Base-by-base conservation (phyloP, 2,797 vertebrate genomes). In the Aldrovandia affinis region DNA sequence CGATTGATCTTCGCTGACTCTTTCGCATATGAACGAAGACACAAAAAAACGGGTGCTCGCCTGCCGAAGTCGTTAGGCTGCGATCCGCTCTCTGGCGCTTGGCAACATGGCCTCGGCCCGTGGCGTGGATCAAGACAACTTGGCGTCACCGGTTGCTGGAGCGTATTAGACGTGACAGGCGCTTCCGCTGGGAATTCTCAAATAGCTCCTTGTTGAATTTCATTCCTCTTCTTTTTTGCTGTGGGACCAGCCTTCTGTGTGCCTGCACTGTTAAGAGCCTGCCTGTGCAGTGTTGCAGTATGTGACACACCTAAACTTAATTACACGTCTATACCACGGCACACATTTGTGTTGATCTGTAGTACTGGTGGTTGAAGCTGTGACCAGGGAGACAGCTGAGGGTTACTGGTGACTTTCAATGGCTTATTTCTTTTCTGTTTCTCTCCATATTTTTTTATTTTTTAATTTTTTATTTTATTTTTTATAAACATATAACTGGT, bases 31-130 rank as follows among this genome's bases (percentile, higher is more conserved):
- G 42, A 20, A 47, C 22, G 75, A 85, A 89, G 88, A 84, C 91
- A 91, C 91, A 92, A 81, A 91, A 90, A 91, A 92, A 75, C 47
- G 78, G 87, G 85, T 88, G 25, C 57, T 86, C 73, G 90, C 90
- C 93, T 95, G 94, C 89, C 91, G 87, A 93, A 94, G 83, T 91
- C 92, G 93, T 95, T 94, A 93, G 84, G 85, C 83, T 57, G 68
- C 84, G 87, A 87, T 90, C 84, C 86, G 89, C 88, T 80, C 79
- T 73, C 84, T 22, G 88, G 75, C 52, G 82, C 87, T 84, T 91
- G 90, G 91, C 89, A 84, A 80, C 83, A 70, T 36, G 83, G 12
- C 63, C n/a, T 47, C 73, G 73, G 73, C 18, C 22, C 39, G n/a
- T 54, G 78, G 73, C 80, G 90, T 89, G 91, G 88, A 92, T 89